A percentile compares a stretch with the other conserved stretches of the same genome.
phyloP scores from a whole-genome alignment of 2,113 vertebrate species.

The Bambusicola thoracicus region DNA sequence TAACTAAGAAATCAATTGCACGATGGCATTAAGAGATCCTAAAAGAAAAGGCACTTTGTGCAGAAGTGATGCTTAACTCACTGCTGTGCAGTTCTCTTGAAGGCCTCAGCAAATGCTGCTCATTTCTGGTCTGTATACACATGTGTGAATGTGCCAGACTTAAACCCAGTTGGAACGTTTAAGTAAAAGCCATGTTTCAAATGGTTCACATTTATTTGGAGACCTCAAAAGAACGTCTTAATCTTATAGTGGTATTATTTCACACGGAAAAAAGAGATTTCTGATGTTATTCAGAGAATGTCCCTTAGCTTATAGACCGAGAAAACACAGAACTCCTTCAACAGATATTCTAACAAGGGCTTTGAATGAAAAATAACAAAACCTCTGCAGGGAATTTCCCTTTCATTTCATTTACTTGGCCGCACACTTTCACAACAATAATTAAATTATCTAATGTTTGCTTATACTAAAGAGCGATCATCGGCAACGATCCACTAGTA shows the following conservation, averaged over 20 bases:
- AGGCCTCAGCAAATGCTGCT: not conserved
- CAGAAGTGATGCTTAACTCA: not conserved
- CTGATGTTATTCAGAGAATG: constrained; percentile 37
- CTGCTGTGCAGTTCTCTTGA: not conserved
- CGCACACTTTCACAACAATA: constrained; percentile 71
- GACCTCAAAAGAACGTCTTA: constrained; percentile 30
- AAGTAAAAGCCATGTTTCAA: constrained; percentile 31
- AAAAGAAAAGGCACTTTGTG: constrained; percentile 17
- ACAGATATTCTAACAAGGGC: constrained; percentile 59
- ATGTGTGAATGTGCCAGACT: constrained; percentile 8
- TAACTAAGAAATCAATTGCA: constrained; percentile 45
- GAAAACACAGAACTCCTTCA: not conserved
- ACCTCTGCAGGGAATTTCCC: constrained; percentile 71
- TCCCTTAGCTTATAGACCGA: constrained; percentile 17
- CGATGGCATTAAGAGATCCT: constrained; percentile 35
- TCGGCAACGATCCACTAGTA: constrained; percentile 62
- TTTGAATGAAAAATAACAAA: constrained; percentile 74
- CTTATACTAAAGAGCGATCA: constrained; percentile 68
- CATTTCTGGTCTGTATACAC: constrained; percentile 12
- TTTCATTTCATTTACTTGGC: constrained; percentile 78
- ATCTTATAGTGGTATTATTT: constrained; percentile 3
- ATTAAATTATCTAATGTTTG: constrained; percentile 71
- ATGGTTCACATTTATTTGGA: constrained; percentile 22
- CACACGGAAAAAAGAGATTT: constrained; percentile 44
- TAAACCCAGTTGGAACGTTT: constrained; percentile 32